Evolutionary conservation across 2,113 vertebrate genomes (phyloP), one percentile per base, ranked within the genome.

Genomic region (Alosa alosa): DNA sequence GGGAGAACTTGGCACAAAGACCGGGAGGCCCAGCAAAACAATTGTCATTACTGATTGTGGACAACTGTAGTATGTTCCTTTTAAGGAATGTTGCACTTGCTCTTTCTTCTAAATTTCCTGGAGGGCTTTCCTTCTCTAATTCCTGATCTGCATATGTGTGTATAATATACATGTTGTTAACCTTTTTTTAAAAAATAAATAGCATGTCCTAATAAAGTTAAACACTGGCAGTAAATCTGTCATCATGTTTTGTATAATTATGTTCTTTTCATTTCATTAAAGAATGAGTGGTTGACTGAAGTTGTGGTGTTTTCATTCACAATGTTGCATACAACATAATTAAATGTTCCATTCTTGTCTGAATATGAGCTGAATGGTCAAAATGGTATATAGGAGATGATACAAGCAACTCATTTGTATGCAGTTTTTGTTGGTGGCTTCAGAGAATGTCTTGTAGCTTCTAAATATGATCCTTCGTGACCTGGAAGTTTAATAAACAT

Each of bases 1-100:
- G 8, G 97, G 96, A 90, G 94, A 94, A 75, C 95, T 97, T 88
- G 98, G 97, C 90, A 95, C 96, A 68, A 96, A 96, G 86, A 91
- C 91, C 85, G 97, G 97, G 9, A 31, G 46, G 81, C 96, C 97
- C 84, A 92, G 92, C 20, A 95, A 94, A 94, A 96, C 85, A 93
- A 91, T 99, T 86, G 93, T 93, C 45, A 95, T 99, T 89, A 94
- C 93, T 87, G 96, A 98, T 88, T 99, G 97, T 92, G 98, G 98
- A 83, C 95, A 98, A 92, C 90, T 97, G 86, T 96, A 94, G 92
- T 13, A 45, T 31, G 1, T 8, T 75, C 44, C 49, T 81, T 13
- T 72, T 72, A 72, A 11, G 8, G 41, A 45, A 39, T 20, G 2
- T 55, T 39, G 72, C 72, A 78, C 25, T 78, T 78, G 72, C 72